Conservation (phyloP, 2,113 vertebrate species). For the Equus quagga region DNA sequence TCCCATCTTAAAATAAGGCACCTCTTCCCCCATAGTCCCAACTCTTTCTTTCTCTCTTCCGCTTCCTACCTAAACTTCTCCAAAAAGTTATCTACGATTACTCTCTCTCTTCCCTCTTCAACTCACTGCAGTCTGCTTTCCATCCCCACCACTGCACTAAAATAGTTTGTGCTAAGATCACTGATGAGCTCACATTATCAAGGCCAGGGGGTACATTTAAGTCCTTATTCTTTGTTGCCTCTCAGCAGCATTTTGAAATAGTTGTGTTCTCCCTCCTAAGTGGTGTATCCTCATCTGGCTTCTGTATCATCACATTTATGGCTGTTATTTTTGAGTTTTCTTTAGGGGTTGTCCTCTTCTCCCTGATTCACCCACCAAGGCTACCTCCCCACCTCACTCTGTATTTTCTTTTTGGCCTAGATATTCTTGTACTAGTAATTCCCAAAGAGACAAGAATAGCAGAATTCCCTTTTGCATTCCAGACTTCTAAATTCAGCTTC, state of each 20-base stretch:
- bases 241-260: not conserved
- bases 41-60: not conserved
- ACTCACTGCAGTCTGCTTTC: not conserved
- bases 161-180: not conserved
- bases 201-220: not conserved
- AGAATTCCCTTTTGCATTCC: not conserved
- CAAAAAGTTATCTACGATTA: not conserved
- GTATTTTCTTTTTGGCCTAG: not conserved
- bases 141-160: not conserved
- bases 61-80: constrained; percentile 13
- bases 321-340: not conserved
- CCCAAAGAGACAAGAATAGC: not conserved
- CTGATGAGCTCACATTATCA: not conserved
- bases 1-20: constrained; percentile 28
- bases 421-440: not conserved
- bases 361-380: not conserved
- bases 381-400: not conserved
- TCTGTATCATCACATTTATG: not conserved
- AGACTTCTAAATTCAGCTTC: not conserved
- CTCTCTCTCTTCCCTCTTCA: not conserved
- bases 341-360: not conserved
- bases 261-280: not conserved
- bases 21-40: not conserved
- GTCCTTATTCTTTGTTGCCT: not conserved
- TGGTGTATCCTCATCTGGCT: not conserved